These are phyloP conservation scores for Crypturellus tataupa DNA, from an alignment of 2,797 vertebrate species.

Conservation along the genomic window DNA sequence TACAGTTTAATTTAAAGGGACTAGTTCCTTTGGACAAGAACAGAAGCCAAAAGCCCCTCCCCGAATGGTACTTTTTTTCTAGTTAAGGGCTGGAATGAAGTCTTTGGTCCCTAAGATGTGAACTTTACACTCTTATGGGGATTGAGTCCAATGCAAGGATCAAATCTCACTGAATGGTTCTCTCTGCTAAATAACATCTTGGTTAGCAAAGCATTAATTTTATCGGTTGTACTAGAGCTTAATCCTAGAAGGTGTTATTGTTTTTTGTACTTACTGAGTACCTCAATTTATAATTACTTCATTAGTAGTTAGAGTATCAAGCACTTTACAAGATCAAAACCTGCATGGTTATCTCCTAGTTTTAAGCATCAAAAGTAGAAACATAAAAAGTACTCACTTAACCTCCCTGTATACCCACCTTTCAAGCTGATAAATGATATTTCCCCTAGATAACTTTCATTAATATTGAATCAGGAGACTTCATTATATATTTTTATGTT, in stretches of 20 bases:
- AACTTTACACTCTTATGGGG: background rate
- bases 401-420: background rate
- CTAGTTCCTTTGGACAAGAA: background rate
- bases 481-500: background rate
- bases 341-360: background rate
- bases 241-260: background rate
- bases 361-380: background rate
- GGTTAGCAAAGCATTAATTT: background rate
- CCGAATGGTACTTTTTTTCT: background rate
- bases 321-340: background rate
- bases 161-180: background rate
- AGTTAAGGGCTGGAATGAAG: background rate
- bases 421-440: background rate
- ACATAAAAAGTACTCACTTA: background rate
- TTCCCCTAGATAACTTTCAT: background rate
- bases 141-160: background rate
- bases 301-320: background rate
- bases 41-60: background rate
- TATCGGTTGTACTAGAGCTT: background rate
- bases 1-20: accelerated
- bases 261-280: background rate
- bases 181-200: background rate
- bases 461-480: background rate
- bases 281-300: background rate
- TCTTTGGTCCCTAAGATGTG: background rate